Evolutionary conservation across 2,888 invertebrate species (phyloP).

Genomic region (Vanessa cardui): DNA sequence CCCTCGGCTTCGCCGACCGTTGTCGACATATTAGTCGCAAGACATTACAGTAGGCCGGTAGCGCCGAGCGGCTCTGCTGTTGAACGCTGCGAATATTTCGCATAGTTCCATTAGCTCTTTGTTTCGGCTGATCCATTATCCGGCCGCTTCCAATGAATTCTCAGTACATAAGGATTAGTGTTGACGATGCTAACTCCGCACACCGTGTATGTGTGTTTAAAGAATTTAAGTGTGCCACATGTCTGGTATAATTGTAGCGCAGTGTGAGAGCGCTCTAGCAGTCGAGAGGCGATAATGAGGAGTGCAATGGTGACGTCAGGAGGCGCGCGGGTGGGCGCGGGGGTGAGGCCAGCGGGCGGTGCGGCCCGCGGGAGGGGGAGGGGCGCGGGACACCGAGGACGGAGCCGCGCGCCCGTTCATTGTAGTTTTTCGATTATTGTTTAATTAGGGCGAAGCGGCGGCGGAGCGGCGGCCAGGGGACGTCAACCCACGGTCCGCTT

Average conservation of each 20-base stretch:
- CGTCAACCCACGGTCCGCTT: conserved; percentile 65
- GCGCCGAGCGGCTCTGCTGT: too few species aligned
- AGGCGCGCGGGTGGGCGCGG: conserved; percentile 47
- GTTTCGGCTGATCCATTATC: conserved; percentile 10
- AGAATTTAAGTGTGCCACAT: conserved; percentile 42
- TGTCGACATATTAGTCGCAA: conserved; percentile 2
- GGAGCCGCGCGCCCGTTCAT: conserved; percentile 81
- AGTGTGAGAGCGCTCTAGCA: conserved; percentile 63
- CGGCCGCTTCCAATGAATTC: conserved; percentile 21
- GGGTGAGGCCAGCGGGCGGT: conserved; percentile 39
- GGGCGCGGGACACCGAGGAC: conserved; percentile 67
- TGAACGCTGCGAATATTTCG: conserved; percentile 11
- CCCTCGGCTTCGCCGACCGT: background rate
- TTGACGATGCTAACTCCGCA: conserved; percentile 22
- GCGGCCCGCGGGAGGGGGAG: conserved; percentile 44
- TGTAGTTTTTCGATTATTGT: conserved; percentile 84
- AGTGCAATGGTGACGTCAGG: conserved; percentile 78
- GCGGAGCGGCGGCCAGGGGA: conserved; percentile 78
- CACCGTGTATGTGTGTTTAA: conserved; percentile 29
- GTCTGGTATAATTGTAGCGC: conserved; percentile 42
- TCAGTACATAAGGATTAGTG: conserved; percentile 14
- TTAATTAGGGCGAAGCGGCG: conserved; percentile 83
- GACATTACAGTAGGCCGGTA: background rate
- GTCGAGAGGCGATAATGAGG: conserved; percentile 79
- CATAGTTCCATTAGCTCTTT: conserved; percentile 15